Evolutionary conservation across 2,113 vertebrate species (phyloP).

Genomic region (Perognathus longimembris): DNA sequence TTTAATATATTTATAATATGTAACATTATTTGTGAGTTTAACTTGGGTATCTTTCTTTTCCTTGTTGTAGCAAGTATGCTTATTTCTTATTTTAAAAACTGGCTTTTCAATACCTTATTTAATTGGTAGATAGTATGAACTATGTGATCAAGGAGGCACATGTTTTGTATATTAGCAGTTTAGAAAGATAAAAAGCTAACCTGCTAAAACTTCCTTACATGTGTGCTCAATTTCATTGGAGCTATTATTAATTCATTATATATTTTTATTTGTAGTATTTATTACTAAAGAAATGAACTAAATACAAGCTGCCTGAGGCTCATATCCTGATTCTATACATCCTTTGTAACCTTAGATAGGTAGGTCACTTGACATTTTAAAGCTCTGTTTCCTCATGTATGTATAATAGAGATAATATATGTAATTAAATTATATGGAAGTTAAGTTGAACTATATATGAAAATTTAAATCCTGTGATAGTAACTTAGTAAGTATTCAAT

Average conservation of each 20-base stretch:
- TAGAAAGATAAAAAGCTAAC: not conserved
- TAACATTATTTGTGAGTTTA: not conserved
- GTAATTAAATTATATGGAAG: not conserved
- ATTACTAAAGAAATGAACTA: not conserved
- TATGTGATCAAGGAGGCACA: not conserved
- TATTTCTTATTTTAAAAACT: slow-evolving; percentile 12
- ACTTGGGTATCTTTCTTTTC: not conserved
- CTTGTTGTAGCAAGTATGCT: not conserved
- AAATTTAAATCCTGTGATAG: not conserved
- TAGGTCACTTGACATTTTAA: too few species aligned
- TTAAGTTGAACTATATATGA: not conserved
- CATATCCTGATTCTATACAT: not conserved
- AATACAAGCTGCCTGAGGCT: not conserved
- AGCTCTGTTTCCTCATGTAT: not conserved
- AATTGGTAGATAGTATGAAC: not conserved
- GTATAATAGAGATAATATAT: not conserved
- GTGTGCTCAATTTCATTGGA: not conserved
- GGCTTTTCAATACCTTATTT: not conserved
- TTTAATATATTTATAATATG: not conserved
- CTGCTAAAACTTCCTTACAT: not conserved
- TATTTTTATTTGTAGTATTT: too few species aligned
- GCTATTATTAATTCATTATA: too few species aligned
- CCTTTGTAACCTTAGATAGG: too few species aligned
- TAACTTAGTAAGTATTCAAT: not conserved
- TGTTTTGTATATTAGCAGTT: not conserved